Evolutionary conservation across 2,888 invertebrate genomes (phyloP).

Genomic region (Zhuqinia jingwanae): DNA sequence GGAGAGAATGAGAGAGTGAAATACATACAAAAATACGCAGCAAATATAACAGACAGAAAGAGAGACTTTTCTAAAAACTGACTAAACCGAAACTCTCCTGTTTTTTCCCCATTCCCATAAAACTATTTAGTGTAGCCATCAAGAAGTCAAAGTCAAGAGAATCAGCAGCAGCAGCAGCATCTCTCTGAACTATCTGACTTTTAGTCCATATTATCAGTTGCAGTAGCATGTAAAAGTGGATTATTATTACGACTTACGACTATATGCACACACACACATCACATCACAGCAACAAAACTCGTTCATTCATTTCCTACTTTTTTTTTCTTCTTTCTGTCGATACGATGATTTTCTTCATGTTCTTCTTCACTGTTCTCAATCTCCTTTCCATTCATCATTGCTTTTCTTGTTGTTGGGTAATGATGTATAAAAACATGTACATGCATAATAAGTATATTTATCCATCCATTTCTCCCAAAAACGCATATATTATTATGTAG

Average conservation of each 20-base stretch:
- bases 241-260: background rate
- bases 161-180: background rate
- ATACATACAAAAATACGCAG: background rate
- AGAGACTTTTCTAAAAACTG: constrained; percentile 7
- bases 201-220: background rate
- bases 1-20: constrained; percentile 12
- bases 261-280: too few relatives aligned
- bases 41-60: constrained; percentile 18
- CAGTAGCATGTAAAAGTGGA: background rate
- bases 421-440: constrained; percentile 64
- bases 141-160: constrained; percentile 45
- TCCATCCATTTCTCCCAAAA: constrained; percentile 24
- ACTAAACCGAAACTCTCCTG: constrained; percentile 19
- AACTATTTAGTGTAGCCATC: constrained; percentile 38
- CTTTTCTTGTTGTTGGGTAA: constrained; percentile 58
- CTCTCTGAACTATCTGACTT: background rate
- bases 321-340: constrained; percentile 25
- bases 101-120: constrained; percentile 38
- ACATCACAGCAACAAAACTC: background rate
- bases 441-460: constrained; percentile 36
- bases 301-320: constrained; percentile 45
- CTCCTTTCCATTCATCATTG: constrained; percentile 40
- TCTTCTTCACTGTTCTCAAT: background rate
- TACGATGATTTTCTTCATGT: constrained; percentile 18
- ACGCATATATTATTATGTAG: too few relatives aligned